These are phyloP conservation scores for Neuroterus valhalla DNA, from an alignment of 1,140 invertebrate genomes.

Conservation along the genomic window DNA sequence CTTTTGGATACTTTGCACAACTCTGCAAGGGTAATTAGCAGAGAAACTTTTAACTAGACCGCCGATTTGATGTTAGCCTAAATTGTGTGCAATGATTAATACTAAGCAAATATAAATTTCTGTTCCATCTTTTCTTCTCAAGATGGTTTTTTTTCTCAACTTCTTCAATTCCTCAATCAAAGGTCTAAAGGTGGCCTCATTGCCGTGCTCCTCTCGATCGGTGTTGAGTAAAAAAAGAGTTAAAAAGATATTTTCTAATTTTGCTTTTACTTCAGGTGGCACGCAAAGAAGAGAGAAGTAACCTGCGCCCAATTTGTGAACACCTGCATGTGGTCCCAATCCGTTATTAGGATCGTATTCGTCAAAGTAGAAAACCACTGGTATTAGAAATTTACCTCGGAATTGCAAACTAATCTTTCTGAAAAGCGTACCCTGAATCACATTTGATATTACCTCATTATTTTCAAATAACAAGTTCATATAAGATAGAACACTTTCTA, in stretches of 20 bases:
- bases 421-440: conserved; percentile 59
- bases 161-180: conserved; percentile 57
- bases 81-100: not conserved
- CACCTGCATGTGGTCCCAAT: conserved; percentile 53
- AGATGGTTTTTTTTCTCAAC: conserved; percentile 57
- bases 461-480: conserved; percentile 35
- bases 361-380: too few relatives aligned
- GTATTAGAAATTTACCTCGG: conserved; percentile 47
- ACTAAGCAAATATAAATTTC: not conserved
- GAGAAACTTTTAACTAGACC: too few relatives aligned
- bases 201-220: conserved; percentile 54
- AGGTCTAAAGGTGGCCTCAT: conserved; percentile 49
- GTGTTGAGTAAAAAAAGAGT: conserved; percentile 54
- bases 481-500: conserved; percentile 24
- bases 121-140: not conserved
- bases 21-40: conserved; percentile 54
- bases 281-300: conserved; percentile 58
- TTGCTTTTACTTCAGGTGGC: conserved; percentile 50
- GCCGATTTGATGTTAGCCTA: too few relatives aligned
- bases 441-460: conserved; percentile 45
- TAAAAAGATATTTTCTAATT: conserved; percentile 63
- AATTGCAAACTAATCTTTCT: conserved; percentile 40
- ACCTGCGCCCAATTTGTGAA: conserved; percentile 58
- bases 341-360: conserved; percentile 52
- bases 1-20: conserved; percentile 51